Conservation (phyloP, 2,113 vertebrate genomes). For the Mobula hypostoma region DNA sequence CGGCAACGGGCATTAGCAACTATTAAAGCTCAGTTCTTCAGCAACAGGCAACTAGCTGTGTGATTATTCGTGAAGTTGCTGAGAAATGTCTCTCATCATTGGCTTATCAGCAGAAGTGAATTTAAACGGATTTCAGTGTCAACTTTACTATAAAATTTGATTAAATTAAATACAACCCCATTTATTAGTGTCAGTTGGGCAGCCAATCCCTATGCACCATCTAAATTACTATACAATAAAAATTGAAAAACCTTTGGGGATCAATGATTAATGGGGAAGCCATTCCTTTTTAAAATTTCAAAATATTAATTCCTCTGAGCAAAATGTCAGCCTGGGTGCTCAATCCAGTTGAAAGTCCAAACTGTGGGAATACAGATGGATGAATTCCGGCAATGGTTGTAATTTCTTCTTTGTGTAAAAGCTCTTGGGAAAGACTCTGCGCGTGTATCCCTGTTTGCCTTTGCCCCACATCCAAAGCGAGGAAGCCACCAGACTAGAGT, state of each 20-base stretch:
- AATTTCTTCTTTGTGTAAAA: not conserved
- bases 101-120: not conserved
- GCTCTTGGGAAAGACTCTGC: not conserved
- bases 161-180: not conserved
- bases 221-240: not conserved
- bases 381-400: not conserved
- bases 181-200: not conserved
- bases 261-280: not conserved
- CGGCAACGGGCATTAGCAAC: constrained; percentile 42
- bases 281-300: not conserved
- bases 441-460: not conserved
- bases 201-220: not conserved
- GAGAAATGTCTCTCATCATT: not conserved
- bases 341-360: not conserved
- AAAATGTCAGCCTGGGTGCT: not conserved
- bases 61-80: not conserved
- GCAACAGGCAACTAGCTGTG: not conserved
- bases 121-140: not conserved
- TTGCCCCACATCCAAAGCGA: not conserved
- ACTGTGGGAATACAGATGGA: not conserved
- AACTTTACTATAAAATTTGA: not conserved
- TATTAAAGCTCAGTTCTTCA: constrained; percentile 10
- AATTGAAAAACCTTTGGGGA: not conserved
- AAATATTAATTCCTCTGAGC: not conserved
- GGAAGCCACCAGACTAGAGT: not conserved